Percentiles rank a stretch among this genome's conserved stretches.
These are phyloP conservation scores for Nyctibius grandis DNA, from an alignment of 2,797 vertebrate genomes.

Conservation along the genomic window DNA sequence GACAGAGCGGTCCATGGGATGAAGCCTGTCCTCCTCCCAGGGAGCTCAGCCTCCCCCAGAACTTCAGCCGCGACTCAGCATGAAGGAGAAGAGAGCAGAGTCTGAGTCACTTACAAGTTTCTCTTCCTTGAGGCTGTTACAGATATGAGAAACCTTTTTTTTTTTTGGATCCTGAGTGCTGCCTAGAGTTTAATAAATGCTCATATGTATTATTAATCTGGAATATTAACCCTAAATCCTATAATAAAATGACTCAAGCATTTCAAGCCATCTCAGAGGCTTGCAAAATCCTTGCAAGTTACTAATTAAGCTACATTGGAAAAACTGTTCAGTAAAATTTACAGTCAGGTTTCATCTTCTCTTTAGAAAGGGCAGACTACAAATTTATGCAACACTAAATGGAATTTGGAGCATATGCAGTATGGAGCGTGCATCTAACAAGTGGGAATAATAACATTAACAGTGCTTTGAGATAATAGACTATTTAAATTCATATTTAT, in stretches of 20 bases:
- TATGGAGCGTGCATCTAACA: conserved; percentile 42
- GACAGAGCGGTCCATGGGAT: background rate
- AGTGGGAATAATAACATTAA: conserved; percentile 68
- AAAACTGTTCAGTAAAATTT: conserved; percentile 61
- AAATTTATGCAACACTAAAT: conserved; percentile 69
- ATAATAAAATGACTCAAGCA: conserved; percentile 48
- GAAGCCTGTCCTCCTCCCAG: background rate
- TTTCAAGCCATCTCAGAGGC: conserved; percentile 32
- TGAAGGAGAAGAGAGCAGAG: background rate
- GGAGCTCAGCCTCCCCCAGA: background rate
- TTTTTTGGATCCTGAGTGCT: background rate
- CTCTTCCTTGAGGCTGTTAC: background rate
- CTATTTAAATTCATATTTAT: conserved; percentile 70
- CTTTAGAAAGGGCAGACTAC: conserved; percentile 62
- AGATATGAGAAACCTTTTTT: conserved; percentile 5
- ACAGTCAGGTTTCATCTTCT: conserved; percentile 60
- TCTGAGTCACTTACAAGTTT: conserved; percentile 21
- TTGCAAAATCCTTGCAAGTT: conserved; percentile 41
- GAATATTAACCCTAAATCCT: conserved; percentile 38
- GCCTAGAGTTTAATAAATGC: conserved; percentile 54
- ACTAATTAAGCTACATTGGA: conserved; percentile 65
- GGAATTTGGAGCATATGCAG: conserved; percentile 60
- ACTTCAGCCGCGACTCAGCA: background rate
- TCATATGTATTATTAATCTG: conserved; percentile 45
- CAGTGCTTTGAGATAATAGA: conserved; percentile 53